These are phyloP conservation scores for Brachionus rotundiformis DNA, from an alignment of 1,140 invertebrate species.

Conservation along the genomic window DNA sequence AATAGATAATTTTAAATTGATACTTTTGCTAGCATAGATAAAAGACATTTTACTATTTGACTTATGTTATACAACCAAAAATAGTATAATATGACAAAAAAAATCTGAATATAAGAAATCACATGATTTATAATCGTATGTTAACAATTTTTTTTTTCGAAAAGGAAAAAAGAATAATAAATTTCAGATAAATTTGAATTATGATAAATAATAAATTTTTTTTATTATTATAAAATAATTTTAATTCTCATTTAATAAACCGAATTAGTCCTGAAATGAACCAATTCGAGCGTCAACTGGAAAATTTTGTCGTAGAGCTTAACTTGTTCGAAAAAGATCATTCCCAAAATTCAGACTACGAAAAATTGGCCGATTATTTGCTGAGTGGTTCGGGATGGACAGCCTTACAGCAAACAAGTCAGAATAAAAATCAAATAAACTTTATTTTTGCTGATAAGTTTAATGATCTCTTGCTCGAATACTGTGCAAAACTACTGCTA, in stretches of 20 bases:
- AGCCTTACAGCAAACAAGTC: neutral
- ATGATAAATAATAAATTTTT: slow-evolving; percentile 34
- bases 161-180: neutral
- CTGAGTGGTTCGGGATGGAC: slow-evolving; percentile 14
- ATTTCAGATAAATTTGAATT: slow-evolving; percentile 16
- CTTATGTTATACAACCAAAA: too few species aligned
- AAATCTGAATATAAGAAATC: too few species aligned
- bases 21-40: too few species aligned
- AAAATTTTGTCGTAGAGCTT: slow-evolving; percentile 30
- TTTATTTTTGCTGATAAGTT: slow-evolving; percentile 31
- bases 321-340: neutral
- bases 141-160: neutral
- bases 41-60: too few species aligned
- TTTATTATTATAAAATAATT: neutral
- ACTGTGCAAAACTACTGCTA: neutral
- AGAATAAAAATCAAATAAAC: neutral
- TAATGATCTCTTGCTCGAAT: neutral
- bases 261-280: slow-evolving; percentile 20
- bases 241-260: neutral
- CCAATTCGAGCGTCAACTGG: neutral
- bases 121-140: neutral
- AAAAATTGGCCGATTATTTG: slow-evolving; percentile 28
- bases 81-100: too few species aligned
- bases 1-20: too few species aligned
- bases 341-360: neutral